These are phyloP conservation scores for Sarotherodon lohbergeri DNA, from an alignment of 2,113 vertebrate species.

Conservation along the genomic window DNA sequence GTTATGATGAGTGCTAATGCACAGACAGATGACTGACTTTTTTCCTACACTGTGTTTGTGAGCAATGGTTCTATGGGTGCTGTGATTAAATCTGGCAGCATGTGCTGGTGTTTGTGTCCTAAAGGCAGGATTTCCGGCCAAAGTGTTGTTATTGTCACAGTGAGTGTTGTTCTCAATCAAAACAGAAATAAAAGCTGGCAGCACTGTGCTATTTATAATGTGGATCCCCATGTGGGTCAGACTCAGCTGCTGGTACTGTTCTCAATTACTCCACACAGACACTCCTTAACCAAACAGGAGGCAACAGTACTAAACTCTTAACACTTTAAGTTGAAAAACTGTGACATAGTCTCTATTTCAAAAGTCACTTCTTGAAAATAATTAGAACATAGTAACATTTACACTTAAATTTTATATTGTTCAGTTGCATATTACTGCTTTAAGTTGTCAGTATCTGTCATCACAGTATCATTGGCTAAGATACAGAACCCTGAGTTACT, in stretches of 20 bases:
- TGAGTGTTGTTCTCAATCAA: not conserved
- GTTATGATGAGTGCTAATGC: not conserved
- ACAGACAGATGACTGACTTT: not conserved
- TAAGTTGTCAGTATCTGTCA: not conserved
- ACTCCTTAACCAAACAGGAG: not conserved
- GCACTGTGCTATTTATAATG: not conserved
- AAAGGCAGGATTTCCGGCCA: not conserved
- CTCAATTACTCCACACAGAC: not conserved
- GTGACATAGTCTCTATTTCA: not conserved
- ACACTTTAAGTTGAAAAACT: not conserved
- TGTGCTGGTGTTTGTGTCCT: not conserved
- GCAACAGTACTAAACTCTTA: not conserved
- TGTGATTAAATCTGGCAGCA: not conserved
- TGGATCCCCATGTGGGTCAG: not conserved
- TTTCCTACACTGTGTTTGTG: accelerated
- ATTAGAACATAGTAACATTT: not conserved
- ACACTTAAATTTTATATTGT: not conserved
- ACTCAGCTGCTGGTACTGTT: not conserved
- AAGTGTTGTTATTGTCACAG: not conserved
- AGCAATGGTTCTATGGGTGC: not conserved
- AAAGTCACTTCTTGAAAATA: not conserved
- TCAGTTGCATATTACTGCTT: not conserved
- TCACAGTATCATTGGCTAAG: accelerated
- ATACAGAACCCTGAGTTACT: not conserved
- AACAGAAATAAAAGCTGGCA: not conserved